Conservation (phyloP, 2,113 vertebrate genomes). For the Aix galericulata region DNA sequence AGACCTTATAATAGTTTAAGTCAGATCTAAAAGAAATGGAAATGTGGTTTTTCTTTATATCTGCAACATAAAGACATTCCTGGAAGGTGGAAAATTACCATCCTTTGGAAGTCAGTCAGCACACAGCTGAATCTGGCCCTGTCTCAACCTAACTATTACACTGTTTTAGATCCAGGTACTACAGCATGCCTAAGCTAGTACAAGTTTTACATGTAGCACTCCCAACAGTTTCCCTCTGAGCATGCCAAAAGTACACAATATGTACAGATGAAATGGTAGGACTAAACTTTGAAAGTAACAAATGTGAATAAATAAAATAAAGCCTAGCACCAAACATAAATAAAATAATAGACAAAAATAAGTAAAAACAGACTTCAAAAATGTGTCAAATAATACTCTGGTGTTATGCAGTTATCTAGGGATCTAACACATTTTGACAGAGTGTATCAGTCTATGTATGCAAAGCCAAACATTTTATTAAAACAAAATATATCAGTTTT, state of each 20-base stretch:
- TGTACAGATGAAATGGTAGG: background rate
- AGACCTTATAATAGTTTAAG: background rate
- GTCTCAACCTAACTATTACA: background rate
- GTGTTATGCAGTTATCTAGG: constrained; percentile 59
- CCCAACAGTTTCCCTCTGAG: background rate
- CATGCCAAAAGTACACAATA: background rate
- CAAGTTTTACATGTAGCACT: background rate
- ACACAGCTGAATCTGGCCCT: background rate
- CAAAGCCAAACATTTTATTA: constrained; percentile 72
- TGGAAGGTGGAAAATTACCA: background rate
- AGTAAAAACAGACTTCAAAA: constrained; percentile 62
- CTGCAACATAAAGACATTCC: background rate
- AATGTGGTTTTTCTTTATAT: background rate
- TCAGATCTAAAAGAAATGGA: background rate
- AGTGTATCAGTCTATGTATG: constrained; percentile 57
- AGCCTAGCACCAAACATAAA: constrained; percentile 28
- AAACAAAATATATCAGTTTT: constrained; percentile 68
- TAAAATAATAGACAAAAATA: constrained; percentile 66
- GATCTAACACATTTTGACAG: constrained; percentile 71
- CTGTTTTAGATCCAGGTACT: background rate
- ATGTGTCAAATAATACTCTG: constrained; percentile 60
- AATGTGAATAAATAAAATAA: constrained; percentile 47
- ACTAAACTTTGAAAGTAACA: constrained; percentile 25
- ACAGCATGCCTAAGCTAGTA: background rate
- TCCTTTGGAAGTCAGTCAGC: background rate